Percentiles rank a stretch among this genome's conserved stretches.
These are phyloP conservation scores for Spisula solida DNA, from an alignment of 2,888 invertebrate species.

Conservation along the genomic window DNA sequence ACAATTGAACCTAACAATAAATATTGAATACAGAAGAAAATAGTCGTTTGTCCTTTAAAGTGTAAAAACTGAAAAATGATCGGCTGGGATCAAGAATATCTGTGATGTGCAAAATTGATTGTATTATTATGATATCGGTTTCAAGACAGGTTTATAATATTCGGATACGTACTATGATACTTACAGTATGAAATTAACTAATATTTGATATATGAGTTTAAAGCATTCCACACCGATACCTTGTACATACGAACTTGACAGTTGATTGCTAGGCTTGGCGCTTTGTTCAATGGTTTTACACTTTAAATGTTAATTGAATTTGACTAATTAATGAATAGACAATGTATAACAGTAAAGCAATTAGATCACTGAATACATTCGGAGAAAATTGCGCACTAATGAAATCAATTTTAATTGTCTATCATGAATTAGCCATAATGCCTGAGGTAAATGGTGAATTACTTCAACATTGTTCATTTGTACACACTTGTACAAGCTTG, in stretches of 20 bases:
- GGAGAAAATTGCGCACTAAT: not conserved
- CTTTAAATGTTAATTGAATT: slow-evolving; percentile 14
- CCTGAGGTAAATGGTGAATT: not conserved
- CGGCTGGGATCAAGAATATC: too few relatives aligned
- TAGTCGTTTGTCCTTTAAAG: too few relatives aligned
- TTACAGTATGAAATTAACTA: too few relatives aligned
- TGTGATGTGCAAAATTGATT: too few relatives aligned
- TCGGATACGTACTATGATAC: too few relatives aligned
- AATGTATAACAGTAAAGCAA: not conserved
- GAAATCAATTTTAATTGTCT: not conserved
- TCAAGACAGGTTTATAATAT: too few relatives aligned
- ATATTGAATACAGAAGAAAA: too few relatives aligned
- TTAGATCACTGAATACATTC: not conserved
- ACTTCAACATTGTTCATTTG: not conserved
- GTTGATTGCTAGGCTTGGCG: not conserved
- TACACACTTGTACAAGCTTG: not conserved
- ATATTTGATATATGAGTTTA: too few relatives aligned
- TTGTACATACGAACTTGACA: not conserved
- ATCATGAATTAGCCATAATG: not conserved
- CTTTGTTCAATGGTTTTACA: not conserved
- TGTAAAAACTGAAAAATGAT: too few relatives aligned
- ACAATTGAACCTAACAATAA: too few relatives aligned
- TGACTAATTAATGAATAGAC: slow-evolving; percentile 13
- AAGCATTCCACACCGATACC: too few relatives aligned
- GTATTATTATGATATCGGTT: too few relatives aligned